A percentile compares a stretch with the other conserved stretches of the same genome.
phyloP scores from a whole-genome alignment of 2,113 vertebrate genomes.

The Nestor notabilis region DNA sequence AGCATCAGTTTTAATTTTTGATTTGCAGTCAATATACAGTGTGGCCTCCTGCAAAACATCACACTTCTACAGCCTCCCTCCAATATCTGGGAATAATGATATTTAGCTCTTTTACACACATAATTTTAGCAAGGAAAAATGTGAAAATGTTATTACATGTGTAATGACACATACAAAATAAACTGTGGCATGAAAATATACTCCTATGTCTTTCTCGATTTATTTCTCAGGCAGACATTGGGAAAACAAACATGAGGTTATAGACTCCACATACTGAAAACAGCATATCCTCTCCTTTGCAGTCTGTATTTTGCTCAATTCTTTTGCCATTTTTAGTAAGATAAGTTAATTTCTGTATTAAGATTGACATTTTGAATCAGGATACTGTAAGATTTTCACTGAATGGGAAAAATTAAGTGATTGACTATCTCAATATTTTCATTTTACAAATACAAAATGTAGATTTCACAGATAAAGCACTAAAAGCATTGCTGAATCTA shows the following conservation, averaged over 20 bases:
- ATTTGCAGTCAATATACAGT: not conserved
- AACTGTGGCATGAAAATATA: not conserved
- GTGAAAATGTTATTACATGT: not conserved
- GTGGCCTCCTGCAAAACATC: not conserved
- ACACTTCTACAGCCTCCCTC: not conserved
- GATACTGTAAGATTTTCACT: constrained; percentile 51
- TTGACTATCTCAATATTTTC: constrained; percentile 72
- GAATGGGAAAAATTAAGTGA: constrained; percentile 60
- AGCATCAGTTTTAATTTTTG: not conserved
- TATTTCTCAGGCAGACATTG: not conserved
- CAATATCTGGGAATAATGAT: not conserved
- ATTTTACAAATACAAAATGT: constrained; percentile 63
- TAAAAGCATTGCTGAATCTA: constrained; percentile 63
- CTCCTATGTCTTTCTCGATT: not conserved
- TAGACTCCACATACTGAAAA: not conserved
- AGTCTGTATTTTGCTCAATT: constrained; percentile 3
- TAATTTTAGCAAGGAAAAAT: not conserved
- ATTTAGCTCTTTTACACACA: not conserved
- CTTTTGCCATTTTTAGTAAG: constrained; percentile 22
- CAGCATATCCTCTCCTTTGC: not conserved
- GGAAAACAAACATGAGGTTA: constrained; percentile 14
- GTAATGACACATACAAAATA: not conserved
- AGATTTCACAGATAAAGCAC: constrained; percentile 65
- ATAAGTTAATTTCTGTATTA: constrained; percentile 65
- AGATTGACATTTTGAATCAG: constrained; percentile 67